Percentiles rank a stretch among this genome's conserved stretches.
These are phyloP conservation scores for Noturus placidus DNA, from an alignment of 2,113 vertebrate species.

Conservation along the genomic window DNA sequence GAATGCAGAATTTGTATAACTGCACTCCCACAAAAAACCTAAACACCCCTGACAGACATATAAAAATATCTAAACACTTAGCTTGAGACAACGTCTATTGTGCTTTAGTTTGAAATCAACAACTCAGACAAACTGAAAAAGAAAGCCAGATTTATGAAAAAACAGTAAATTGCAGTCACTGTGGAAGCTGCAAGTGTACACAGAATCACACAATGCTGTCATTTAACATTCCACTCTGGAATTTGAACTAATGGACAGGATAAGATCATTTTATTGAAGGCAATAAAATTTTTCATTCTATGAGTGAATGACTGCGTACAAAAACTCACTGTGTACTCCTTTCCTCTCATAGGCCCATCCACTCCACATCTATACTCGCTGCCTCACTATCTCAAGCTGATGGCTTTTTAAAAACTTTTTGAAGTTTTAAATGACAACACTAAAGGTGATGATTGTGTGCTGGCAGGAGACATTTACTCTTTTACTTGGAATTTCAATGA, in stretches of 20 bases:
- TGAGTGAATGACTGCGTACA: background rate
- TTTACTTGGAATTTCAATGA: conserved; percentile 59
- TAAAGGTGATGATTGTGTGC: conserved; percentile 47
- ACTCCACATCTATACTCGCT: conserved; percentile 31
- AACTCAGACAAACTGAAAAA: background rate
- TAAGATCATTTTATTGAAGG: background rate
- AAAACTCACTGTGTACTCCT: background rate
- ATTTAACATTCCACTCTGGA: background rate
- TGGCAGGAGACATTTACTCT: conserved; percentile 54
- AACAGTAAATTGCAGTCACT: background rate
- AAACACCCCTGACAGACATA: background rate
- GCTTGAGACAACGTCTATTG: background rate
- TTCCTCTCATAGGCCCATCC: conserved; percentile 16
- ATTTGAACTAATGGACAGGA: background rate
- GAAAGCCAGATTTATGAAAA: background rate
- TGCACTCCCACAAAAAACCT: background rate
- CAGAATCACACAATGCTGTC: background rate
- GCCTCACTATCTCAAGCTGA: conserved; percentile 68
- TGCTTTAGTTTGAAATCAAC: conserved; percentile 1
- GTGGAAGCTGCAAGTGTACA: background rate
- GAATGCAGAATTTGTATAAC: too few species aligned
- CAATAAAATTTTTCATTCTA: background rate
- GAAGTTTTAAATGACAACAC: conserved; percentile 61
- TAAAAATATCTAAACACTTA: background rate
- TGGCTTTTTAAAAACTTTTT: conserved; percentile 60